Conservation (phyloP, 2,113 vertebrate species). For the Passer montanus region DNA sequence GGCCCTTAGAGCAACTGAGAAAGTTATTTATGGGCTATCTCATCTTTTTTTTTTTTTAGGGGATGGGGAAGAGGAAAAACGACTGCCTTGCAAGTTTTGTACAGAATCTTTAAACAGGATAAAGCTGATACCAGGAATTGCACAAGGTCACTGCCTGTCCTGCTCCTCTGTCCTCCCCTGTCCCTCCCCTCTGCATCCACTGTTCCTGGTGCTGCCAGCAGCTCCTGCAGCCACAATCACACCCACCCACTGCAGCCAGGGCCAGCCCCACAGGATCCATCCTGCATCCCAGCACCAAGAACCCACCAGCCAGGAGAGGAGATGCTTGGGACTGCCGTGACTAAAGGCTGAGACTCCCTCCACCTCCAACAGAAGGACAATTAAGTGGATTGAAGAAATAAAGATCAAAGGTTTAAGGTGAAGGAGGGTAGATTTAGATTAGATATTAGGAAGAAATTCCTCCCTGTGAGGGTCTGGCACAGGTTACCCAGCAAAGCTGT, state of each 20-base stretch:
- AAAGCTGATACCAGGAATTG: background rate
- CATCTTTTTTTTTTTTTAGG: background rate
- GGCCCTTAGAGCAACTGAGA: background rate
- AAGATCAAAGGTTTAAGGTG: background rate
- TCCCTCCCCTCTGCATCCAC: background rate
- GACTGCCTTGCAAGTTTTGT: fast-evolving
- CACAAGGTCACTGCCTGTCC: background rate
- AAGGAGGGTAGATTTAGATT: background rate
- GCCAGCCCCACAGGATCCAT: background rate
- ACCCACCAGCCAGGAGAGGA: background rate
- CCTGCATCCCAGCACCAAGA: no score
- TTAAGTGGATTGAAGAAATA: background rate
- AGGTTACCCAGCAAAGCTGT: background rate
- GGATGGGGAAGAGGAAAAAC: background rate
- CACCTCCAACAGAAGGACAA: background rate
- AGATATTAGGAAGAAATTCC: background rate
- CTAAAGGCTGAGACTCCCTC: background rate
- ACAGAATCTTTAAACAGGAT: background rate
- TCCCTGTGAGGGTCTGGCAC: no score
- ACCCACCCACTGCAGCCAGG: fast-evolving
- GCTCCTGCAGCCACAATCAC: background rate
- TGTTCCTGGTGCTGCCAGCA: background rate
- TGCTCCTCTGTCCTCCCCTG: background rate
- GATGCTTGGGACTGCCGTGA: background rate
- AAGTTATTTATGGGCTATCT: background rate